A percentile compares a stretch with the other conserved stretches of the same genome.
phyloP scores from a whole-genome alignment of 1,140 invertebrate genomes.

The Bicyclus anynana region DNA sequence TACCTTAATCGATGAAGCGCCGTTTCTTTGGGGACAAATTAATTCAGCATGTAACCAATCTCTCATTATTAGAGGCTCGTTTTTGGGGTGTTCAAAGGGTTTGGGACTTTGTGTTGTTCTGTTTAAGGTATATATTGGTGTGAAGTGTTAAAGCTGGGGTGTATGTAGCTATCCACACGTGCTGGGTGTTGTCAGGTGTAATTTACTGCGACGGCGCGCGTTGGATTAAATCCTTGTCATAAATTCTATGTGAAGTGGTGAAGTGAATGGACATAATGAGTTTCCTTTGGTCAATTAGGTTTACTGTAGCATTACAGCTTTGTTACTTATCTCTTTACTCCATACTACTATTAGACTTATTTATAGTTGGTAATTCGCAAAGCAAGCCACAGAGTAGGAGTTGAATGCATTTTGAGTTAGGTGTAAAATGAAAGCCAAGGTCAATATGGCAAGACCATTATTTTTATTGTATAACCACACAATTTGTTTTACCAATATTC shows the following conservation, averaged over 20 bases:
- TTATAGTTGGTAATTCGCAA: too few relatives aligned
- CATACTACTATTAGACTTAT: too few relatives aligned
- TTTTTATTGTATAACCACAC: too few relatives aligned
- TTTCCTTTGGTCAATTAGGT: conserved; percentile 33
- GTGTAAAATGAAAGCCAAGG: too few relatives aligned
- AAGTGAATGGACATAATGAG: conserved; percentile 31
- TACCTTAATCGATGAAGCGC: conserved; percentile 12
- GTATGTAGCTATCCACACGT: conserved; percentile 27
- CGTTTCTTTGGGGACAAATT: conserved; percentile 30
- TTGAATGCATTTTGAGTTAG: too few relatives aligned
- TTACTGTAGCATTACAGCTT: conserved; percentile 8
- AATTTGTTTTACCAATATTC: too few relatives aligned
- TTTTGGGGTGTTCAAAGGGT: neutral
- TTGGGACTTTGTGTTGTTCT: conserved; percentile 2
- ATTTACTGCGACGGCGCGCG: conserved; percentile 40
- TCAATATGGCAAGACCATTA: too few relatives aligned
- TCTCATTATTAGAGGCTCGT: conserved; percentile 29
- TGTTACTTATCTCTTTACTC: too few relatives aligned
- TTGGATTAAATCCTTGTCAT: conserved; percentile 41
- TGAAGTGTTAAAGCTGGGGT: conserved; percentile 2
- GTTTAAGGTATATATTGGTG: conserved; percentile 22
- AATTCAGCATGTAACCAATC: conserved; percentile 36
- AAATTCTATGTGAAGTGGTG: conserved; percentile 37
- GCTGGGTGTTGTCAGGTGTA: conserved; percentile 39
- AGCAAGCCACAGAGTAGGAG: too few relatives aligned